Conservation (phyloP, 2,113 vertebrate species). For the Mungos mungo region DNA sequence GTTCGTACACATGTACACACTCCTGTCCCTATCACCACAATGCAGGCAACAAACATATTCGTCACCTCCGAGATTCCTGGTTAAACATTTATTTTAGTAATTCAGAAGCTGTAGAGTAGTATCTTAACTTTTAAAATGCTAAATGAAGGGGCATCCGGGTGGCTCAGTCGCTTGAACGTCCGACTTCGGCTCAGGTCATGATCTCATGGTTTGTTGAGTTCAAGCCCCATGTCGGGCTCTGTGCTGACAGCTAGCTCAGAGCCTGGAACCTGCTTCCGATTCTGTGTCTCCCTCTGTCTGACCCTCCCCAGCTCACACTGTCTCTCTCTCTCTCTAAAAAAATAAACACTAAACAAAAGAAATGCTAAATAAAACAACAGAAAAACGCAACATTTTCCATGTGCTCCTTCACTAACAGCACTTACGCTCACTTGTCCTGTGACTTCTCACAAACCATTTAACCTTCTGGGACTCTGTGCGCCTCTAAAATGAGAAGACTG, state of each 20-base stretch:
- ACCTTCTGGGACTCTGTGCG: neutral
- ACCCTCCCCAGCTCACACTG: too few relatives aligned
- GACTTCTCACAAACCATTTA: neutral
- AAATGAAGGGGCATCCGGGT: too few relatives aligned
- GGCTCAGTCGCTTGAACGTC: too few relatives aligned
- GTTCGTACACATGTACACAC: neutral
- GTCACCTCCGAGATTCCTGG: neutral
- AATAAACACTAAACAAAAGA: too few relatives aligned
- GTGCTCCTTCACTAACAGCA: neutral
- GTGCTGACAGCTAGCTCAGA: too few relatives aligned
- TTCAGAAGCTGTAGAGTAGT: neutral
- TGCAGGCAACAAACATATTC: neutral
- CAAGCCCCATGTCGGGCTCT: too few relatives aligned
- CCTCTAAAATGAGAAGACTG: conserved; percentile 3
- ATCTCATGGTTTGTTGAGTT: too few relatives aligned
- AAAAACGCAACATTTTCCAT: neutral
- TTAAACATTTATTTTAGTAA: neutral
- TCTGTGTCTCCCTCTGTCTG: too few relatives aligned
- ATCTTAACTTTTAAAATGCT: neutral
- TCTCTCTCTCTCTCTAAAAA: too few relatives aligned
- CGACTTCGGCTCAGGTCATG: too few relatives aligned
- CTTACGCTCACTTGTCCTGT: neutral
- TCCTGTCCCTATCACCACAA: neutral
- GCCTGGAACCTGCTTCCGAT: too few relatives aligned
- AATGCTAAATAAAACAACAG: neutral